These are phyloP conservation scores for Neopelma chrysocephalum DNA, from an alignment of 2,797 vertebrate species.

Conservation along the genomic window DNA sequence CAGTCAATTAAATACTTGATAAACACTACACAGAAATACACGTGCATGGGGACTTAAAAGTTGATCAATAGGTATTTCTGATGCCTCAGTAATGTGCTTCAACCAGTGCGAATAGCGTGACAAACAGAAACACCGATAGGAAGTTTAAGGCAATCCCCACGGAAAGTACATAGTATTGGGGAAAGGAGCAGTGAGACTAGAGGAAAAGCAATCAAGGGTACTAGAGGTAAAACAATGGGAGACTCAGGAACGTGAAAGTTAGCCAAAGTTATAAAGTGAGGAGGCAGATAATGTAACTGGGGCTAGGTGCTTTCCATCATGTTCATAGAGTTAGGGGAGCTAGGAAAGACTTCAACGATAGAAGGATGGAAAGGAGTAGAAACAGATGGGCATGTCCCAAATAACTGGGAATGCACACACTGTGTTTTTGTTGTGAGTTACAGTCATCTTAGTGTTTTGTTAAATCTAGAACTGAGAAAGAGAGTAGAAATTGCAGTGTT, in stretches of 20 bases:
- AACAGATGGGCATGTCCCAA: neutral
- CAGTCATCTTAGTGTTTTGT: neutral
- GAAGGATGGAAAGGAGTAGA: neutral
- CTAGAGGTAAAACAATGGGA: neutral
- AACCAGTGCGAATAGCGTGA: neutral
- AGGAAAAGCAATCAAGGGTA: neutral
- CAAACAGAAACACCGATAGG: neutral
- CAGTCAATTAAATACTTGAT: neutral
- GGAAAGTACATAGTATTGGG: neutral
- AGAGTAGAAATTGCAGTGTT: neutral
- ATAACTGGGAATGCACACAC: neutral
- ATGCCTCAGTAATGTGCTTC: fast-evolving
- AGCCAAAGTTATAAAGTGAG: neutral
- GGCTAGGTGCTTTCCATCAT: neutral
- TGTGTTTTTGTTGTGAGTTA: neutral
- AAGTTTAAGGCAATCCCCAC: neutral
- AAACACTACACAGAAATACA: neutral
- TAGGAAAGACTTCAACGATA: neutral
- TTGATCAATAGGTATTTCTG: neutral
- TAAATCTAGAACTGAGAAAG: neutral
- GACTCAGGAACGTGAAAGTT: neutral
- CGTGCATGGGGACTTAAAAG: neutral
- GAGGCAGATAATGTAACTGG: neutral
- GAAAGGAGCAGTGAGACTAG: neutral
- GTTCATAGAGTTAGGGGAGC: neutral